Conservation (phyloP, 2,888 invertebrate species). For the Polia nebulosa region DNA sequence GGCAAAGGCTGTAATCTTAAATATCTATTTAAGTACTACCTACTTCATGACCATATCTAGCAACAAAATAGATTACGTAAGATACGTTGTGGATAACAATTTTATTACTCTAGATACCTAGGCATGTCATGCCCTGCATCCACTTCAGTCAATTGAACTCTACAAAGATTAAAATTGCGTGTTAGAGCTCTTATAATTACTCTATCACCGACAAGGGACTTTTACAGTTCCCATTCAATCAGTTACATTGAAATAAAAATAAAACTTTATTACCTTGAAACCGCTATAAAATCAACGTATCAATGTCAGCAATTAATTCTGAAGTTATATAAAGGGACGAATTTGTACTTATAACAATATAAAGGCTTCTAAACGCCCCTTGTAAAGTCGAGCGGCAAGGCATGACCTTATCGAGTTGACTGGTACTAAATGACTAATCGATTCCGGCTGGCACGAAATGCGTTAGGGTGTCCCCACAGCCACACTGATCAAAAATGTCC, state of each 20-base stretch:
- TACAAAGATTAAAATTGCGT: constrained; percentile 20
- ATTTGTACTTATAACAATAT: constrained; percentile 36
- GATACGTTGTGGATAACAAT: not conserved
- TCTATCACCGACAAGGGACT: constrained; percentile 5
- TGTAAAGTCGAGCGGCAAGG: constrained; percentile 37
- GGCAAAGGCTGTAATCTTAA: too few relatives aligned
- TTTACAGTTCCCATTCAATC: too few relatives aligned
- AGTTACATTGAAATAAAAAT: constrained; percentile 2
- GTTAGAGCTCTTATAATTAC: constrained; percentile 13
- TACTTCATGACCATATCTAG: too few relatives aligned
- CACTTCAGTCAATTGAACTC: constrained; percentile 25
- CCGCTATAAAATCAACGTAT: constrained; percentile 20
- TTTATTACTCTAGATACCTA: not conserved
- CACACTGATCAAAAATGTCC: constrained; percentile 18
- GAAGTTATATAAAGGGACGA: constrained; percentile 25
- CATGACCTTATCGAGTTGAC: constrained; percentile 65
- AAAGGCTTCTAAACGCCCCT: constrained; percentile 40
- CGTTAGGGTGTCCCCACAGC: constrained; percentile 25
- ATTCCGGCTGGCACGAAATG: constrained; percentile 59
- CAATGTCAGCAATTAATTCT: constrained; percentile 36
- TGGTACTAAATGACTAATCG: constrained; percentile 65
- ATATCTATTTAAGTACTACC: too few relatives aligned
- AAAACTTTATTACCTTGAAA: constrained; percentile 2
- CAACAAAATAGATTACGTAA: too few relatives aligned
- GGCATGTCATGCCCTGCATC: constrained; percentile 3